These are phyloP conservation scores for Megalops atlanticus DNA, from an alignment of 2,113 vertebrate species.

Conservation along the genomic window DNA sequence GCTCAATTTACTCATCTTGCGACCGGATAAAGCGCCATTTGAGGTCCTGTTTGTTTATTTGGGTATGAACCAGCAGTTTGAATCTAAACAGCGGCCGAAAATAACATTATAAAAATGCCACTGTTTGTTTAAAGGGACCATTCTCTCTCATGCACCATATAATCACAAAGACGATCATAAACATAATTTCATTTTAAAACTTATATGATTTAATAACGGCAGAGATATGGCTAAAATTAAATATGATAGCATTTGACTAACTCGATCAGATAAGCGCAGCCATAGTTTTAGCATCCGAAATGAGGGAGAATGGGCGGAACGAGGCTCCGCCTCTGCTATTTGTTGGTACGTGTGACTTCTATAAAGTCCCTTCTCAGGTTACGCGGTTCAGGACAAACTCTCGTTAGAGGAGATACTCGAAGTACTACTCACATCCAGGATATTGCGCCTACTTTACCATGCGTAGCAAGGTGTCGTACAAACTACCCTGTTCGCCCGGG, in stretches of 20 bases:
- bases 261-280: not conserved
- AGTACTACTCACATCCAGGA: no score
- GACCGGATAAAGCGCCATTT: not conserved
- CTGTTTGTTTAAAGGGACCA: not conserved
- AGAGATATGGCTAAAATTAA: not conserved
- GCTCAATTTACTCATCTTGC: not conserved
- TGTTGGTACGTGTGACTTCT: not conserved
- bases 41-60: not conserved
- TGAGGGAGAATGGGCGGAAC: not conserved
- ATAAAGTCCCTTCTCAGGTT: not conserved
- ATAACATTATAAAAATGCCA: not conserved
- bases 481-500: slow-evolving; percentile 61
- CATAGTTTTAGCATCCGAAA: not conserved
- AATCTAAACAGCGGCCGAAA: not conserved
- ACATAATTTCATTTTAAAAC: not conserved
- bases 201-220: not conserved
- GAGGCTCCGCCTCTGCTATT: not conserved
- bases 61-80: not conserved
- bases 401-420: not conserved
- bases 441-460: slow-evolving; percentile 37
- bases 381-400: not conserved
- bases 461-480: slow-evolving; percentile 67
- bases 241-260: not conserved
- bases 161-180: no score
- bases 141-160: not conserved